Evolutionary conservation across 2,888 invertebrate genomes (phyloP), one percentile per base, ranked within the genome.

Genomic region (Eupelmus urozonus): DNA sequence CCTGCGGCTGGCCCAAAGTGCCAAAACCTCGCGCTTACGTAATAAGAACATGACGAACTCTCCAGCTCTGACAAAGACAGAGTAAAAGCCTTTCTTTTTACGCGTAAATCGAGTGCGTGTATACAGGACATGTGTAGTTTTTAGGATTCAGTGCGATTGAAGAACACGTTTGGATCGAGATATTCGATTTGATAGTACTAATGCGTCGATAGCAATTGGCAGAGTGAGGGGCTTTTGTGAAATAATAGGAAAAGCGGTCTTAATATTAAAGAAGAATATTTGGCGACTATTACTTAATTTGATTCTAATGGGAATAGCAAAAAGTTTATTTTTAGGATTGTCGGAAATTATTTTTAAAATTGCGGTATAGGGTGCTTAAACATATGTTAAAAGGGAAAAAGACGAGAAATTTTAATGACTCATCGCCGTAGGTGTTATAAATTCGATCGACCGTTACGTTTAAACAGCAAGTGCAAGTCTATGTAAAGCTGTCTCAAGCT

Each of bases 351-450:
- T 51, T 60, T 70, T 71, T 59, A 59, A 62, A 53, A 62, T 62
- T 25, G 62, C 72, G 78, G 67, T 67, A 11, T 53, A 62, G 62
- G 67, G 62, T 73, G 72, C 66, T 77, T 77, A 63, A 72, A 70
- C 1, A 51, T 25, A 34, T 13, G 20, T 27, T 25, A 60, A 49
- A 55, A 45, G 57, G 27, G 23, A 55, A 29, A 49, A 45, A 23
- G 13, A 53, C 34, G 53, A n/a, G n/a, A n/a, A n/a, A 4, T 60
- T 66, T 67, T 20, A 75, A 66, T 69, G 75, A 75, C 62, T 75
- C 60, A 69, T 55, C 53, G 27, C 51, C 16, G 3, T 60, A 67
- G 25, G 59, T 59, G 45, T 49, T 29, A 13, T 71, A 34, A 40
- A 29, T 29, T 72, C 40, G 40, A 71, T 34, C 23, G 62, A 42